Base-by-base conservation (phyloP, 2,113 vertebrate species). In the Pedionomus torquatus region DNA sequence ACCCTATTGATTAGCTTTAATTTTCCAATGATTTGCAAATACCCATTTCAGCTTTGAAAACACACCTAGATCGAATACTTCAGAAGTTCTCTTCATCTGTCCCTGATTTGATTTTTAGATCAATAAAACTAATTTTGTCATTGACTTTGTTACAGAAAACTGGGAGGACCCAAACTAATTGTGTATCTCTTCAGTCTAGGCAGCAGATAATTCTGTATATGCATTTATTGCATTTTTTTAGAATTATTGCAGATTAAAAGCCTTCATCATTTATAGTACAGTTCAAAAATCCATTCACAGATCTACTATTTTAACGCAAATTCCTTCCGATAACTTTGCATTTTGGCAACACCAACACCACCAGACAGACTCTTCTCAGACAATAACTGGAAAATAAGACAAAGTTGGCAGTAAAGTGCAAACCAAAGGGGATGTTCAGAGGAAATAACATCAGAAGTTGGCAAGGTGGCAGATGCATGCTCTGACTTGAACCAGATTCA, bases 401-500 rank as follows among this genome's bases (percentile, higher is more conserved):
- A 82, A 12, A 86, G 41, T 61, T 95, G 93, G 91, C 89, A 95
- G 77, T 58, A 44, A 90, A 74, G 46, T 33, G 63, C 49, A 95
- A 95, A 92, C 86, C 91, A 95, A 63, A 89, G 57, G 66, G 49
- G 65, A 89, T 80, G 64, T 63, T 92, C 93, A 85, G 90, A 89
- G 81, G 63, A 97, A 92, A 77, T 77, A 95, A 77, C 58, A 91
- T 74, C 93, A 95, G 58, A 82, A 93, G 41, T n/a, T 95, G 93
- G 81, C 89, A 95, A 80, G 30, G 63, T 57, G 51, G 84, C 20
- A 96, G 81, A 91, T 69, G 74, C 16, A 44, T 85, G 70, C 65
- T 21, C 61, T 72, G 70, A 84, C 65, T 92, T 95, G 70, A 91
- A 94, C 54, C 87, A 91, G 54, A 91, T 80, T 91, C 70, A 83